Conservation (phyloP, 2,797 vertebrate species). For the Cephalopachus bancanus region DNA sequence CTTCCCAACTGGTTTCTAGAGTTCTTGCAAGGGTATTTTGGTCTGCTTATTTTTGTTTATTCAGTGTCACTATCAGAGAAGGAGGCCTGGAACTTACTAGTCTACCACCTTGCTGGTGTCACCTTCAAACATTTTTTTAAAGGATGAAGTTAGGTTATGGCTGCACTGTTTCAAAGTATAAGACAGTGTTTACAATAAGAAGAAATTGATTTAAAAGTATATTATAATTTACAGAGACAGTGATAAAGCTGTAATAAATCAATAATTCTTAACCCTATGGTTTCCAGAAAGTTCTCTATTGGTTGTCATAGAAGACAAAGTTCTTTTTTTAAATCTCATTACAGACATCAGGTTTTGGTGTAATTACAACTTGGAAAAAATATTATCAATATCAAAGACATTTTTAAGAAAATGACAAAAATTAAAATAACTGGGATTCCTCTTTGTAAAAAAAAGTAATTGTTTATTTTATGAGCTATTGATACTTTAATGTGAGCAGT, state of each 20-base stretch:
- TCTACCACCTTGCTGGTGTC: background rate
- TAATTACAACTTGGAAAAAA: constrained; percentile 31
- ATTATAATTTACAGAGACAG: background rate
- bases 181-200: background rate
- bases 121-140: background rate
- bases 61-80: background rate
- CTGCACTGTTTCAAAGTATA: background rate
- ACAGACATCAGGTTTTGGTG: background rate
- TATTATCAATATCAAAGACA: background rate
- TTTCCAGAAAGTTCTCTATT: background rate
- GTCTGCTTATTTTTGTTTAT: background rate
- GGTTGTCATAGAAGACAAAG: background rate
- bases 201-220: background rate
- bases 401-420: background rate
- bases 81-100: background rate
- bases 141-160: background rate
- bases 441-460: constrained; percentile 12
- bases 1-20: background rate
- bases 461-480: constrained; percentile 53
- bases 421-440: constrained; percentile 28
- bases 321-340: background rate
- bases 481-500: constrained; percentile 37
- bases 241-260: background rate
- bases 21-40: background rate
- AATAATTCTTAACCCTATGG: background rate